Evolutionary conservation across 23 tunicate species (phyloP), one percentile per base, ranked within the genome.

Genomic region (Oikopleura albicans): DNA sequence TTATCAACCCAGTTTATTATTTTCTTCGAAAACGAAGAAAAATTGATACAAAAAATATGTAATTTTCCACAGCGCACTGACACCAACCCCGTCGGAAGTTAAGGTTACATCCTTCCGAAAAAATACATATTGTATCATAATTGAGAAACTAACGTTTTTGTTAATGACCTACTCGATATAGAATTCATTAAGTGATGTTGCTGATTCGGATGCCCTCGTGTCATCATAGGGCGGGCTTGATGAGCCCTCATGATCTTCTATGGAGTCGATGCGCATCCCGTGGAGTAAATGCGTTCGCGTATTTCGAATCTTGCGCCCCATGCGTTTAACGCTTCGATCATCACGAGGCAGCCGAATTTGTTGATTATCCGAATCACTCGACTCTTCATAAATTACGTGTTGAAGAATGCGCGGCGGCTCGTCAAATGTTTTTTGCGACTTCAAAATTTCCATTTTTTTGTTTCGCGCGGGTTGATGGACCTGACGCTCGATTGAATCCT

Each of bases 211-310:
- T 2, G 27, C 34, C 35, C 79, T 71, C 16, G 59, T 49, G 35
- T 71, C 79, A 29, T 71, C 79, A 29, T 71, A 71, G 4, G 79
- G 79, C 34, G 79, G 79, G 31, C 34, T 12, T 12, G 79, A 71
- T 16, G 79, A 71, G 27, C 79, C 79, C 37, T 71, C 79, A 2
- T 31, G 79, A 29, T 71, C 79, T 71, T 71, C 79, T 16, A 71
- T 71, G 2, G 79, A 71, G 31, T 71, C 79, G 2, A 71, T 71
- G 4, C 79, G 28, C 35, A 71, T 71, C 31, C 79, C 79, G 28
- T 29, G 34, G 2, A 71, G 37, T 2, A 71, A 29, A 16, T 71
- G 2, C 28, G 27, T 37, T 4, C 79, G 33, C 33, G 4, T 34
- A 12, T 29, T 16, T 16, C 31, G 4, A 27, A 71, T 71, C 37